Base-by-base conservation (phyloP, 2,113 vertebrate species). In the Sigmodon hispidus region DNA sequence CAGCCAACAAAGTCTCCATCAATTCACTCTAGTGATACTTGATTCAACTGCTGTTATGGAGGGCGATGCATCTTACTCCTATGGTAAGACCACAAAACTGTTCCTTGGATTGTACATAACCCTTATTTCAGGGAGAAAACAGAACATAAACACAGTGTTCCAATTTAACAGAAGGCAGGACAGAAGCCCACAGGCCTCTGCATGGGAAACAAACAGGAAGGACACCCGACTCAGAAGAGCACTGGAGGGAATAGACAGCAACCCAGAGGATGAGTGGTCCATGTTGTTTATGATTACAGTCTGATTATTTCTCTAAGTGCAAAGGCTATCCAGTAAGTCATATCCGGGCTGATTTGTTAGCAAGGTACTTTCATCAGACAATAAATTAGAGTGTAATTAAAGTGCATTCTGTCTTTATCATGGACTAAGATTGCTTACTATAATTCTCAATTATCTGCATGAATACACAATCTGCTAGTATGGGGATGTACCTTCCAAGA, bases 321-420 rank as follows among this genome's bases (percentile, higher is more conserved):
- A 98, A 97, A 97, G 96, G 93, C 97, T 97, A 97, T 73, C 90
- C 93, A 96, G 81, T 92, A 97, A 97, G 97, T 94, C 93, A 96
- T 94, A 97, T 96, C 95, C 85, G 87, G 57, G 94, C 59, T 97
- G 96, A 97, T 97, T 94, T 97, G 96, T 91, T 93, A 97, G 93
- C 87, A 95, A 93, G 93, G 87, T 96, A 96, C 96, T 97, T 97
- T 97, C 90, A 97, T 88, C 43, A 93, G 96, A 96, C 96, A 97
- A 97, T 97, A 97, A 97, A 98, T 96, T 90, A 97, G 91, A 98
- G 95, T 96, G 94, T 97, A 97, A 98, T 98, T 97, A 98, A 97
- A 98, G 96, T 95, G n/a, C 94, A 98, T 97, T 97, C 80, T 95
- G 55, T 93, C 94, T 97, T 96, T 97, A 97, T 90, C 87, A 94